Base-by-base conservation (phyloP, 1,140 invertebrate species). In the Meloidogyne hapla region DNA sequence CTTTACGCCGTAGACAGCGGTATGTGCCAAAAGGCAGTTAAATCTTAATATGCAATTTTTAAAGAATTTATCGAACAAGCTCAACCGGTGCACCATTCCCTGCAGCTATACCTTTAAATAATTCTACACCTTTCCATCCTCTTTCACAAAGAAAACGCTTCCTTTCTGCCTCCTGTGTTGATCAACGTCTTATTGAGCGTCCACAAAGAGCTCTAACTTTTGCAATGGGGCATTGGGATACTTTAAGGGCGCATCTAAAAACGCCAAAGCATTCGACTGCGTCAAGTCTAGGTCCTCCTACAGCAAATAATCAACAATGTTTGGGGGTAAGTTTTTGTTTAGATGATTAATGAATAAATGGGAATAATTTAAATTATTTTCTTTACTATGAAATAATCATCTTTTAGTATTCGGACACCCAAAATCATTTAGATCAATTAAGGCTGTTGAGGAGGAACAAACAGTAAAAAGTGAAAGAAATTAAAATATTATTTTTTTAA, bases 191-290 rank as follows among this genome's bases (percentile, higher is more conserved):
- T 15, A 26, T 45, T 25, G 38, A 73, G 21, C 71, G 71, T 15
- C 48, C 71, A 33, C 21, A 73, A 38, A 61, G 71, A 28, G 71
- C 71, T 26, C 23, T 56, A n/a, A 73, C 71, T 23, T 64, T 73
- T 38, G 23, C 71, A 12, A 73, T 73, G 71, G 71, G 71, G 28
- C 71, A 73, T 33, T 73, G 71, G 71, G 71, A 73, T 23, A 73
- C 56, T 13, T 64, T 73, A 8, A 73, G 71, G 23, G 28, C 71
- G 38, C 71, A 73, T 63, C 23, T 73, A 13, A 61, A 73, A 33
- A 63, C 71, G 12, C 56, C 71, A 33, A 73, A 73, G 10, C 71
- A 64, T 21, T 73, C 71, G 13, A 73, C 71, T 21, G 71, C 13
- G 56, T 73, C 71, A 28, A 26, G 10, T 33, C 21, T 71, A 8